Conservation (phyloP, 2,113 vertebrate species). For the Eclectus roratus region DNA sequence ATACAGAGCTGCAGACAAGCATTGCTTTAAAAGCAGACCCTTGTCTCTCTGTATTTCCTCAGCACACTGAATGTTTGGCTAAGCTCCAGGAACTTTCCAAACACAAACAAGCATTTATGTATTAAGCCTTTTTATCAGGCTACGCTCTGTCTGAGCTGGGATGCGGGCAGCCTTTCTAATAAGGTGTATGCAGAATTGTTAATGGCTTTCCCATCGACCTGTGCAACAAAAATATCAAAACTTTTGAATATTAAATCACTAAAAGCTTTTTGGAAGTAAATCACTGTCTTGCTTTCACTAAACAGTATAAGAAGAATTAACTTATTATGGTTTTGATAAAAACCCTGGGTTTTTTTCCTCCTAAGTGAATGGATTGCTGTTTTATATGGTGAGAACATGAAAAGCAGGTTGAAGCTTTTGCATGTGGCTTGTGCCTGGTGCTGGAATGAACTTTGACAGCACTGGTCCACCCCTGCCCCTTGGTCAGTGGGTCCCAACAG, state of each 20-base stretch:
- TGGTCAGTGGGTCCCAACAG: background rate
- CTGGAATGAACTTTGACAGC: background rate
- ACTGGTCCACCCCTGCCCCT: background rate
- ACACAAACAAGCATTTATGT: slow-evolving; percentile 66
- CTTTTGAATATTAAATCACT: background rate
- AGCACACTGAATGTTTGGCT: slow-evolving; percentile 50
- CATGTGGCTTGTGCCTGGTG: background rate
- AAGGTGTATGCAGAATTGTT: slow-evolving; percentile 13
- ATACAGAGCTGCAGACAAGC: slow-evolving; percentile 44
- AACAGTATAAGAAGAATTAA: background rate
- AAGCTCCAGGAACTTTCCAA: slow-evolving; percentile 60
- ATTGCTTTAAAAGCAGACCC: slow-evolving; percentile 50
- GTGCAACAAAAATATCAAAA: background rate
- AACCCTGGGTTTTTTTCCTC: fast-evolving
- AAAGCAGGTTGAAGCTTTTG: background rate
- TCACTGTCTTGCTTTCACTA: background rate
- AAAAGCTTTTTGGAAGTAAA: background rate
- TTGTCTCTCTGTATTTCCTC: slow-evolving; percentile 62
- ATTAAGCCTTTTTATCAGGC: slow-evolving; percentile 64
- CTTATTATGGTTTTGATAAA: background rate
- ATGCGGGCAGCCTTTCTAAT: slow-evolving; percentile 56
- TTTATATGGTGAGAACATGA: background rate
- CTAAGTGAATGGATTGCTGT: background rate
- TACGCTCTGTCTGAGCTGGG: slow-evolving; percentile 47
- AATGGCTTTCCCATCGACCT: slow-evolving; percentile 8